Evolutionary conservation across 2,888 invertebrate species (phyloP).

Genomic region (Diploptera punctata): DNA sequence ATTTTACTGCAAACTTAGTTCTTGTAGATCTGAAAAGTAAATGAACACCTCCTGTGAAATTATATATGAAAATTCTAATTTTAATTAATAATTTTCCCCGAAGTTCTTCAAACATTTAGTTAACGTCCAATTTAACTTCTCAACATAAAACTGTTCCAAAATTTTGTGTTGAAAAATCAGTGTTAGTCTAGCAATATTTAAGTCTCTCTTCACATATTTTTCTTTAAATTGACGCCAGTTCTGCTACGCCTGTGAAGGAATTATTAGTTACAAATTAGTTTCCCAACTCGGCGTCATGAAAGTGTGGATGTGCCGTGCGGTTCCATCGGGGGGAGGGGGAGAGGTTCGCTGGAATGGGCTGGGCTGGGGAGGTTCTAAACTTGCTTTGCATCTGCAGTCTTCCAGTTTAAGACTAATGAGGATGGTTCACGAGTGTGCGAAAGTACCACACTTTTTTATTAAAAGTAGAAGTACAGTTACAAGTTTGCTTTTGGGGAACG

Average conservation of each 20-base stretch:
- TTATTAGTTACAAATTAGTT: slow-evolving; percentile 38
- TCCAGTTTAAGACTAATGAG: slow-evolving; percentile 34
- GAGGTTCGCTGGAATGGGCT: neutral
- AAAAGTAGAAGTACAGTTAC: slow-evolving; percentile 14
- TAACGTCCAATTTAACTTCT: no score
- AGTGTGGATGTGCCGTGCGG: neutral
- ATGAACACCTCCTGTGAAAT: no score
- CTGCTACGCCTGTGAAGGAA: slow-evolving; percentile 4
- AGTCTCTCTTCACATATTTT: no score
- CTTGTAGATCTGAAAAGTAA: no score
- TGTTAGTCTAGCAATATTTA: no score
- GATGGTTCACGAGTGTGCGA: slow-evolving; percentile 27
- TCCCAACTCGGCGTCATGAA: slow-evolving; percentile 10
- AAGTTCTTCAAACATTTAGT: no score
- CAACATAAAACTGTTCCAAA: no score
- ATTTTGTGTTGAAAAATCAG: neutral
- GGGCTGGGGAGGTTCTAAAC: neutral
- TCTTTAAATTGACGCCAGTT: neutral
- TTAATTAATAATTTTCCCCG: no score
- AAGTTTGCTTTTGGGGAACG: slow-evolving; percentile 17
- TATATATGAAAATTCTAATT: no score
- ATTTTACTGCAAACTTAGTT: no score
- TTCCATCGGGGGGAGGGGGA: neutral
- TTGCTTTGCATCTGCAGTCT: slow-evolving; percentile 22
- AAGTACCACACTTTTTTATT: slow-evolving; percentile 14